Evolutionary conservation across 2,113 vertebrate species (phyloP).

Genomic region (Amphiprion percula): DNA sequence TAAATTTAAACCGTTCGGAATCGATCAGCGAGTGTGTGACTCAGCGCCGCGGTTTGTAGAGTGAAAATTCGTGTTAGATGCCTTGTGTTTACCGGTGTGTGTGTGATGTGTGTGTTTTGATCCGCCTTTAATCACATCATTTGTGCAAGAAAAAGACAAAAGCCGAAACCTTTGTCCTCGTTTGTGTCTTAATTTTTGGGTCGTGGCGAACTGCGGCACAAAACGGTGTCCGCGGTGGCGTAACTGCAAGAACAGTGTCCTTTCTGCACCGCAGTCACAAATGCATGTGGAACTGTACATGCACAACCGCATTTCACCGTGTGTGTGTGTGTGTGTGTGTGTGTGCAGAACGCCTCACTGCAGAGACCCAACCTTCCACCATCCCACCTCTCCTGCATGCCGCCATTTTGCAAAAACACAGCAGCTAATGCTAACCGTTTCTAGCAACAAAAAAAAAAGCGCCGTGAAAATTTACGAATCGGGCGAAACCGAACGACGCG

Average conservation of each 20-base stretch:
- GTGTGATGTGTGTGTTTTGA: conserved; percentile 67
- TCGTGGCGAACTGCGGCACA: conserved; percentile 57
- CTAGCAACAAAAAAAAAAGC: not conserved
- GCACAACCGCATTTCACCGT: conserved; percentile 38
- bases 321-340: conserved; percentile 33
- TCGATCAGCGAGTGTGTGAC: not conserved
- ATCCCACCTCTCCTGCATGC: conserved; percentile 64
- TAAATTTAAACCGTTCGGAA: not conserved
- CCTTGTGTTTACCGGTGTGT: conserved; percentile 58
- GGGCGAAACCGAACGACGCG: not conserved
- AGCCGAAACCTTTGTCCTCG: not conserved
- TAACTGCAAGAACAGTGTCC: conserved; percentile 49
- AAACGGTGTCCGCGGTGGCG: conserved; percentile 76
- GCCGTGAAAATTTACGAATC: not conserved
- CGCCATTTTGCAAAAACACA: conserved; percentile 77
- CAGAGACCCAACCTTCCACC: conserved; percentile 76
- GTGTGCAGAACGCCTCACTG: conserved; percentile 66
- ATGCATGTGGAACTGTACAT: conserved; percentile 61
- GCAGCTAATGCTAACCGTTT: conserved; percentile 55
- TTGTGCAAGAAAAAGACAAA: not conserved
- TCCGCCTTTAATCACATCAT: conserved; percentile 53
- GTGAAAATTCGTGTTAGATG: conserved; percentile 20
- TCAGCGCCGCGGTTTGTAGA: not conserved
- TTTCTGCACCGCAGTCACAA: conserved; percentile 73
- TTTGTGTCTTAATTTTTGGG: conserved; percentile 49